Conservation (phyloP, 1,140 invertebrate genomes). For the Anthonomus grandis region DNA sequence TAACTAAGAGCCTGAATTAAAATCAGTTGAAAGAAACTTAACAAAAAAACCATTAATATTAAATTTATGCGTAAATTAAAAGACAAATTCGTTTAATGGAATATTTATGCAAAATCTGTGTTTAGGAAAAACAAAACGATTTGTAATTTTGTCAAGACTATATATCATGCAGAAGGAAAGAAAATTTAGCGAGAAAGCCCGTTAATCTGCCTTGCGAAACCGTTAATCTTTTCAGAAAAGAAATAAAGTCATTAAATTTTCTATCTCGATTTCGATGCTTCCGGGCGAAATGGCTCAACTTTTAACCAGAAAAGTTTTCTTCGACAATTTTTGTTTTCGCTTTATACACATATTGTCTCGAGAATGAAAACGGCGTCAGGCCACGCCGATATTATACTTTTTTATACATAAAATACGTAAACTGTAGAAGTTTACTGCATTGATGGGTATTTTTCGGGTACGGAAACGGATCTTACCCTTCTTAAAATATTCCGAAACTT, state of each 20-base stretch:
- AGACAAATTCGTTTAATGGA: too few relatives aligned
- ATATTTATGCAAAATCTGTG: constrained; percentile 20
- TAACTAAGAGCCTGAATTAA: too few relatives aligned
- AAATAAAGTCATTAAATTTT: constrained; percentile 44
- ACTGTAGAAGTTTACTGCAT: constrained; percentile 16
- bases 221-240: constrained; percentile 43
- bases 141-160: constrained; percentile 32
- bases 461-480: background rate
- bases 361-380: constrained; percentile 25
- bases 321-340: constrained; percentile 31
- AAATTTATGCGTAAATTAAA: too few relatives aligned
- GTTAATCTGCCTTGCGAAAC: constrained; percentile 41
- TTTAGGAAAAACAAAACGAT: constrained; percentile 25
- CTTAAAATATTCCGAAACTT: constrained; percentile 2
- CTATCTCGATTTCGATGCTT: constrained; percentile 35
- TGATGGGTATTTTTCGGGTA: constrained; percentile 14
- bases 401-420: constrained; percentile 18
- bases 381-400: constrained; percentile 17
- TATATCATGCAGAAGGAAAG: constrained; percentile 31
- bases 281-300: constrained; percentile 37
- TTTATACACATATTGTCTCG: constrained; percentile 23
- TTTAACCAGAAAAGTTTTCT: constrained; percentile 44
- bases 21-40: too few relatives aligned
- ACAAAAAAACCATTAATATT: too few relatives aligned
- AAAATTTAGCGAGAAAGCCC: constrained; percentile 36